phyloP scores from a whole-genome alignment of 2,797 vertebrate genomes.

The Ptychadena robeensis region DNA sequence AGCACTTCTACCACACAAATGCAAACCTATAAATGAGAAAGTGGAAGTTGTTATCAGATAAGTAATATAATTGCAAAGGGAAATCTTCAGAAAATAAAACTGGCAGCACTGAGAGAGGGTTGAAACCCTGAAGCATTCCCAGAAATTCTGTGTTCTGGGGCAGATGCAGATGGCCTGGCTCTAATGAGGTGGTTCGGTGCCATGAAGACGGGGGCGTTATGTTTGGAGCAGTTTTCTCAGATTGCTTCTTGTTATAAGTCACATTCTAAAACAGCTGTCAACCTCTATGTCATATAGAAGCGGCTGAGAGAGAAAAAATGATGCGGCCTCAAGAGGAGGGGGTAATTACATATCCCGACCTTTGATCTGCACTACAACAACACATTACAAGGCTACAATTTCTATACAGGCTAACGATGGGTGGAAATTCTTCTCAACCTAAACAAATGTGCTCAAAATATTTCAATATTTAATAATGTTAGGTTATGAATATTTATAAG shows the following conservation, averaged over 20 bases:
- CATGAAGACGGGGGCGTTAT: not conserved
- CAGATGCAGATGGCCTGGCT: not conserved
- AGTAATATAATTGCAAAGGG: not conserved
- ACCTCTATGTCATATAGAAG: not conserved
- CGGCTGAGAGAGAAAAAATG: not conserved
- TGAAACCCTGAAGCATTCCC: not conserved
- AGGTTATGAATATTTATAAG: not conserved
- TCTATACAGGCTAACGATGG: slow-evolving; percentile 7
- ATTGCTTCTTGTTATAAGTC: slow-evolving; percentile 24
- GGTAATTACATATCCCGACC: slow-evolving; percentile 51
- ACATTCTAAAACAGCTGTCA: slow-evolving; percentile 27
- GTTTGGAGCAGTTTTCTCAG: not conserved
- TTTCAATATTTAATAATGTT: not conserved
- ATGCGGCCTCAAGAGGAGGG: slow-evolving; percentile 3
- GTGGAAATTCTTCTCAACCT: not conserved
- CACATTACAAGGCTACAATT: slow-evolving; percentile 25
- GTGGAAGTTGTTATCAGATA: not conserved
- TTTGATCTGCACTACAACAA: slow-evolving; percentile 24
- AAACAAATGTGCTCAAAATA: not conserved
- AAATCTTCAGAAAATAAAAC: too few species aligned
- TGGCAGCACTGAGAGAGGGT: too few species aligned
- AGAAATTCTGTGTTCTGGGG: not conserved
- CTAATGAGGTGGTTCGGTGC: not conserved
- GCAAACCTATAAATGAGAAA: too few species aligned
- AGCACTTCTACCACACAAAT: too few species aligned